Conservation (phyloP, 2,797 vertebrate genomes). For the Heliangelus exortis region DNA sequence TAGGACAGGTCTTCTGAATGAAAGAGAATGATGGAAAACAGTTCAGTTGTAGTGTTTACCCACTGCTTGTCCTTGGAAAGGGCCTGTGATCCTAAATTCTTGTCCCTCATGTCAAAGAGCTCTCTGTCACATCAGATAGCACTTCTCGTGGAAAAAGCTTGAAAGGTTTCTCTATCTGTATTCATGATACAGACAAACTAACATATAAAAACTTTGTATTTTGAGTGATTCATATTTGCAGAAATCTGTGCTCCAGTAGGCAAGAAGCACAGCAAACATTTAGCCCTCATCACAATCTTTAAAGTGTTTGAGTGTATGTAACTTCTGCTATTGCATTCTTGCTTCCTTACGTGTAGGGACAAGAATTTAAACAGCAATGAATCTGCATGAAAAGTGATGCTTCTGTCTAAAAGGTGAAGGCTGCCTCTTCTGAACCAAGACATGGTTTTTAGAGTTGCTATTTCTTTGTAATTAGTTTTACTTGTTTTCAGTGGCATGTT, state of each 20-base stretch:
- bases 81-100: not conserved
- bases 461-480: not conserved
- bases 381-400: not conserved
- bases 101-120: not conserved
- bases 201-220: not conserved
- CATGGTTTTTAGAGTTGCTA: not conserved
- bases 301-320: not conserved
- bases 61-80: not conserved
- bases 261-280: not conserved
- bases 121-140: not conserved
- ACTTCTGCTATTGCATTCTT: not conserved
- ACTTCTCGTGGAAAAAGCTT: not conserved
- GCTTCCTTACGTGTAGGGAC: not conserved
- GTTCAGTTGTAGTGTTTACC: not conserved
- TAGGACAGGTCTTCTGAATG: not conserved
- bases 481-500: not conserved
- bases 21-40: not conserved
- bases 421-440: not conserved
- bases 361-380: not conserved
- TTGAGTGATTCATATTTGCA: not conserved
- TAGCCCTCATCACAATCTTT: not conserved
- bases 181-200: not conserved
- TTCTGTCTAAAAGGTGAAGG: not conserved
- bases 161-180: not conserved
- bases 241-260: not conserved